Conservation (phyloP, 2,888 invertebrate species). For the Campoletis raptor region DNA sequence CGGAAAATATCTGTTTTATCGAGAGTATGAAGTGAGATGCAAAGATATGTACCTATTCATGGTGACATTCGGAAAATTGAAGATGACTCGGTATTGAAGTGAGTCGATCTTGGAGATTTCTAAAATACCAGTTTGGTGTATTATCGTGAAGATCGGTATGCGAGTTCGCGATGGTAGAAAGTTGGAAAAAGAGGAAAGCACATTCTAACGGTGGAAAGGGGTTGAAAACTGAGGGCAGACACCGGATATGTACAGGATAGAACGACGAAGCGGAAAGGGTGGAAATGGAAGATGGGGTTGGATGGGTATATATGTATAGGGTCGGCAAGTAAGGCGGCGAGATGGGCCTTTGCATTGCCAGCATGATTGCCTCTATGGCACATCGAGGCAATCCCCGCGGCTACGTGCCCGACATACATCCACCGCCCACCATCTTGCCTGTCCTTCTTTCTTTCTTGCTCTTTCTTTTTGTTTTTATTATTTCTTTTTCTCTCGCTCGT, state of each 20-base stretch:
- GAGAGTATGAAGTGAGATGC: conserved; percentile 8
- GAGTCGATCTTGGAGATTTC: conserved; percentile 68
- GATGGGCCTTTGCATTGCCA: conserved; percentile 83
- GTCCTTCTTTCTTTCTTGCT: conserved; percentile 71
- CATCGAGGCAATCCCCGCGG: conserved; percentile 85
- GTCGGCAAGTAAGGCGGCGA: conserved; percentile 81
- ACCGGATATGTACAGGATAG: conserved; percentile 68
- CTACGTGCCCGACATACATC: conserved; percentile 85
- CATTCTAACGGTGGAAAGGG: conserved; percentile 53
- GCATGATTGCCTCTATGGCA: conserved; percentile 85
- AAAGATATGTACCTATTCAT: conserved; percentile 38
- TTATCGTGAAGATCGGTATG: conserved; percentile 59
- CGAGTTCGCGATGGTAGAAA: conserved; percentile 48
- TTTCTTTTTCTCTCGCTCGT: conserved; percentile 53
- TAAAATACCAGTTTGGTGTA: conserved; percentile 58
- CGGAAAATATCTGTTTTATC: not conserved
- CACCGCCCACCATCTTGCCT: conserved; percentile 79
- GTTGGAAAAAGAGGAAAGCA: conserved; percentile 38
- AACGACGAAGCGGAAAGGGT: conserved; percentile 64
- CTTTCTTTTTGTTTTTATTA: conserved; percentile 70
- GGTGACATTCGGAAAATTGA: conserved; percentile 57
- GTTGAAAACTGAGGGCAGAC: conserved; percentile 65
- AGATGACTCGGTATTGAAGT: conserved; percentile 63
- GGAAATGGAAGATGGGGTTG: conserved; percentile 67
- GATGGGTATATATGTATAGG: conserved; percentile 77